Evolutionary conservation across 1,140 invertebrate genomes (phyloP), one percentile per base, ranked within the genome.

Genomic region (Pogonomyrmex barbatus): DNA sequence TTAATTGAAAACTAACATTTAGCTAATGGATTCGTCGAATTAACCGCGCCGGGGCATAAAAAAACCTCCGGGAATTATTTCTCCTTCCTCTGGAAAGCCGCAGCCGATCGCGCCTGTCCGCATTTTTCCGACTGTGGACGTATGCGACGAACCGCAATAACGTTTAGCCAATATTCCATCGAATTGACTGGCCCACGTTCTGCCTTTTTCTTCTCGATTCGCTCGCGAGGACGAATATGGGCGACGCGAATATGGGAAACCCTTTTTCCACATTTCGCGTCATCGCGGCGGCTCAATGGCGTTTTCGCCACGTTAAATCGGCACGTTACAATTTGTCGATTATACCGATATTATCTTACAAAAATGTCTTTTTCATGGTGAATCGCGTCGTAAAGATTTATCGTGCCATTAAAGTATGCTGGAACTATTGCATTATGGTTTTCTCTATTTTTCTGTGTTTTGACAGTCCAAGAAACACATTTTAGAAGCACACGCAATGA

Each of bases 111-210:
- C 76, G 60, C 5, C 45, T 30, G 24, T 67, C 50, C 56, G 70
- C 81, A 84, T 86, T 89, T 88, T 82, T 71, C 67, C 87, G 60
- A 17, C 52, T 78, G 77, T 78, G 70, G 56, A 45, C 63, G 83
- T 86, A 89, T 70, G 88, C 88, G 82, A 83, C 70, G 87, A 86
- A 89, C 84, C 88, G 87, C 84, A 78, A 86, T 89, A 89, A 89
- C 88, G 77, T 87, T 78, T 73, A 89, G 76, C 65, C 87, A 88
- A 89, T 89, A 89, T 89, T 89, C 88, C 58, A 89, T 89, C 77
- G 87, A 86, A 82, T 68, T 67, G 71, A 63, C 82, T 71, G 42
- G 54, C 62, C 58, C 70, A 39, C 39, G 50, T 45, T 47, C 78
- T 60, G n/a, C 77, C 47, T 42, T 70, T 73, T 60, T 60, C 56